Evolutionary conservation across 2,888 invertebrate species (phyloP).

Genomic region (Ecdyonurus torrentis): DNA sequence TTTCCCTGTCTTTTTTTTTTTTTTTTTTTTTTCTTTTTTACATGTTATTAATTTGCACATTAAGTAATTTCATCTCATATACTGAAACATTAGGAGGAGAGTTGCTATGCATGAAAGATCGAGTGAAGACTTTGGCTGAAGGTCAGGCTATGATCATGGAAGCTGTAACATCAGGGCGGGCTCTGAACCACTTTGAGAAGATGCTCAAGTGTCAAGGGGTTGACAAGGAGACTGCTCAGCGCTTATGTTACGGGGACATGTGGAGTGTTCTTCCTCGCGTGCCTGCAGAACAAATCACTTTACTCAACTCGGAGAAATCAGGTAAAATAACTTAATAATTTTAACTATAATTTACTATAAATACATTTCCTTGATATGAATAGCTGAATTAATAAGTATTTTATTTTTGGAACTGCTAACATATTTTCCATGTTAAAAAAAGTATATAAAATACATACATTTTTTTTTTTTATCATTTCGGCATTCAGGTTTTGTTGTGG

Average conservation of each 20-base stretch:
- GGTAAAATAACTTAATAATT: constrained; percentile 13
- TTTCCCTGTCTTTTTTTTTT: no score
- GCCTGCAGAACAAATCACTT: constrained; percentile 9
- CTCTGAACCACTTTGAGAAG: constrained; percentile 23
- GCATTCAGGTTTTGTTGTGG: constrained; percentile 24
- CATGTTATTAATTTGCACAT: no score
- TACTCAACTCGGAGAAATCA: constrained; percentile 10
- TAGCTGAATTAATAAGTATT: no score
- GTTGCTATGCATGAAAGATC: constrained; percentile 22
- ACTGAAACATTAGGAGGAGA: constrained; percentile 31
- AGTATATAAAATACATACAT: no score
- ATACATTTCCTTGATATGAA: no score
- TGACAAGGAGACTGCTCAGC: constrained; percentile 16
- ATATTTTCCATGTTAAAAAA: no score
- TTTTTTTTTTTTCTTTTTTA: no score
- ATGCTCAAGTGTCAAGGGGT: constrained; percentile 25
- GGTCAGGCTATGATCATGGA: constrained; percentile 22
- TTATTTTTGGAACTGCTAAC: no score
- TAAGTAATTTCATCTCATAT: no score
- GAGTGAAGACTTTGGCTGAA: constrained; percentile 19
- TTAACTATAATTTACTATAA: no score
- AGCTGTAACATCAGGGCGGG: constrained; percentile 25
- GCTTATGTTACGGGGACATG: constrained; percentile 22
- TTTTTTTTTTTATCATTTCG: no score
- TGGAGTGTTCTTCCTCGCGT: constrained; percentile 18